These are phyloP conservation scores for Thripadectes ignobilis DNA, from an alignment of 2,797 vertebrate genomes.

Conservation along the genomic window DNA sequence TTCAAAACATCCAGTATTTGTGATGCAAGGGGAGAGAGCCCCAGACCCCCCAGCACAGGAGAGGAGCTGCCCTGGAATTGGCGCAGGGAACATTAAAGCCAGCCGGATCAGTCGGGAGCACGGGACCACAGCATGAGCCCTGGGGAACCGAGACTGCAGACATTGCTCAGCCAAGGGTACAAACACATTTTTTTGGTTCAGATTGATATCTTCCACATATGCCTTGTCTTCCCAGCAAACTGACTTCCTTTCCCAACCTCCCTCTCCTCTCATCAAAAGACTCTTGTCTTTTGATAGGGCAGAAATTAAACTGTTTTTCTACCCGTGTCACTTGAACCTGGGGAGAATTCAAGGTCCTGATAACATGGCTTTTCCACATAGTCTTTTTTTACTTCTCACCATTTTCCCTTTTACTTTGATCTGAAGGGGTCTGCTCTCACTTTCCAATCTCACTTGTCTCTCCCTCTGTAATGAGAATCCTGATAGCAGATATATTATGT, in stretches of 20 bases:
- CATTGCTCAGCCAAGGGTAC: neutral
- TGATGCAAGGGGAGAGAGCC: neutral
- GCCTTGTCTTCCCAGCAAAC: neutral
- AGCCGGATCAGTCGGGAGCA: neutral
- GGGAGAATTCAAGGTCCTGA: neutral
- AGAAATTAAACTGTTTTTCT: slow-evolving; percentile 1
- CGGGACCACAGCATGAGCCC: neutral
- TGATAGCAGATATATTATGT: slow-evolving; percentile 10
- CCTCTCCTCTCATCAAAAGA: neutral
- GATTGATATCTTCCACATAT: neutral
- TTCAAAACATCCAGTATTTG: neutral
- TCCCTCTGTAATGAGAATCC: slow-evolving; percentile 11
- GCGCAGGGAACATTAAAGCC: neutral
- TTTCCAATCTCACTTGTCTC: slow-evolving; percentile 36
- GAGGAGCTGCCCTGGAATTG: neutral
- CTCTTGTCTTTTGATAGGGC: neutral
- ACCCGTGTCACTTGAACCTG: neutral
- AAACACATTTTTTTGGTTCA: neutral
- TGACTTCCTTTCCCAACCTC: neutral
- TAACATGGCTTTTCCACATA: slow-evolving; percentile 9
- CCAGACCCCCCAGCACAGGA: rapidly evolving
- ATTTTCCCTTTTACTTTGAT: slow-evolving; percentile 31
- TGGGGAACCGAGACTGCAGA: neutral
- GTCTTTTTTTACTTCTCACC: neutral
- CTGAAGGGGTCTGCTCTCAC: slow-evolving; percentile 9